Percentiles rank a stretch among this genome's conserved stretches.
These are phyloP conservation scores for Trachymyrmex cornetzi DNA, from an alignment of 1,140 invertebrate species.

Conservation along the genomic window DNA sequence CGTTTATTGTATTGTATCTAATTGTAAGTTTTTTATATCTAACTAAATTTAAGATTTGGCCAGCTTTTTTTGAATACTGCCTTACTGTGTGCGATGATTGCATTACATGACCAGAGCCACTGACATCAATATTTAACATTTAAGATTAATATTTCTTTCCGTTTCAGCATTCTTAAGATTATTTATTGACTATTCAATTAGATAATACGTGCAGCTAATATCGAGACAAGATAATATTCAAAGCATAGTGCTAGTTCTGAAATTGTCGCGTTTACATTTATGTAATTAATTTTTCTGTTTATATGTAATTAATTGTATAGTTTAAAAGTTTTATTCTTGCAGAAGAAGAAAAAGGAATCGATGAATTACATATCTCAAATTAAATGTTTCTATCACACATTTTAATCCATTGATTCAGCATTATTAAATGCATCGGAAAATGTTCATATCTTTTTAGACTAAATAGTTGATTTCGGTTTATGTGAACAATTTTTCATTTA, in stretches of 20 bases:
- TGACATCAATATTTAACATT: neutral
- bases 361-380: neutral
- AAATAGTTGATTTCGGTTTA: neutral
- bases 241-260: neutral
- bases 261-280: conserved; percentile 10
- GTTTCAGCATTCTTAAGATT: neutral
- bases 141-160: neutral
- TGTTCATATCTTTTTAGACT: neutral
- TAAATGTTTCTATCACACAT: neutral
- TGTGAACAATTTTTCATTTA: neutral
- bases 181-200: neutral
- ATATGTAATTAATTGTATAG: neutral
- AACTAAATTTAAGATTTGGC: neutral
- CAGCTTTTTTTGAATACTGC: neutral
- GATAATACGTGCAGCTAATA: neutral
- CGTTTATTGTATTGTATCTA: neutral
- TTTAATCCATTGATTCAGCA: neutral
- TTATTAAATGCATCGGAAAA: neutral
- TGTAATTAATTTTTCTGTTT: neutral
- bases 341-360: neutral
- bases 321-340: neutral
- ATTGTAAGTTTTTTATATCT: neutral
- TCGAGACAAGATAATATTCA: neutral
- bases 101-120: too few relatives aligned
- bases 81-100: neutral